Conservation (phyloP, 2,113 vertebrate species). For the Delphinus delphis region DNA sequence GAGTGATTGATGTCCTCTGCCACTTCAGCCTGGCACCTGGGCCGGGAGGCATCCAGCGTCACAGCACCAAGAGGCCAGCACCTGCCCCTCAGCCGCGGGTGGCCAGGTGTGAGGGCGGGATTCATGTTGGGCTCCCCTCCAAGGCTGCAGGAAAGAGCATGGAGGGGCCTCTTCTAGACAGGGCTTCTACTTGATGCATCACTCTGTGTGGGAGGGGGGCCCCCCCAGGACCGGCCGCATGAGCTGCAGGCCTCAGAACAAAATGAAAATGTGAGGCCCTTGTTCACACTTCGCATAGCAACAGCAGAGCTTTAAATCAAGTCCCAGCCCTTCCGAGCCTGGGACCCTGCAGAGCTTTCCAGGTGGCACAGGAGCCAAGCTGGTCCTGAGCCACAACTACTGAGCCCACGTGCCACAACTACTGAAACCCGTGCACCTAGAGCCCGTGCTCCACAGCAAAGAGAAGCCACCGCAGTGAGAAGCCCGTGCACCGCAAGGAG, state of each 20-base stretch:
- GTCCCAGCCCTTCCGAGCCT: neutral
- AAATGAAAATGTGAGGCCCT: accelerated
- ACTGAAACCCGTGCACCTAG: too few relatives aligned
- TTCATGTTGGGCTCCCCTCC: too few relatives aligned
- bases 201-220: neutral
- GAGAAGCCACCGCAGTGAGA: too few relatives aligned
- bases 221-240: accelerated
- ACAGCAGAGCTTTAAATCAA: neutral
- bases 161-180: accelerated
- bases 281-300: neutral
- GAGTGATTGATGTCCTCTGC: neutral
- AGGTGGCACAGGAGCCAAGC: neutral
- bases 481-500: too few relatives aligned
- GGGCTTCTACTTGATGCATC: neutral
- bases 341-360: neutral
- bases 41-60: neutral
- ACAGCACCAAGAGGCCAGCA: neutral
- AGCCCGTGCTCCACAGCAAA: too few relatives aligned
- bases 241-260: neutral
- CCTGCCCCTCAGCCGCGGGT: neutral
- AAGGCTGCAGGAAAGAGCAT: neutral
- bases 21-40: neutral
- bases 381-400: neutral
- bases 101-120: accelerated
- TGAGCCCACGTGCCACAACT: too few relatives aligned